Evolutionary conservation across 2,113 vertebrate species (phyloP), one percentile per base, ranked within the genome.

Genomic region (Laterallus jamaicensis): DNA sequence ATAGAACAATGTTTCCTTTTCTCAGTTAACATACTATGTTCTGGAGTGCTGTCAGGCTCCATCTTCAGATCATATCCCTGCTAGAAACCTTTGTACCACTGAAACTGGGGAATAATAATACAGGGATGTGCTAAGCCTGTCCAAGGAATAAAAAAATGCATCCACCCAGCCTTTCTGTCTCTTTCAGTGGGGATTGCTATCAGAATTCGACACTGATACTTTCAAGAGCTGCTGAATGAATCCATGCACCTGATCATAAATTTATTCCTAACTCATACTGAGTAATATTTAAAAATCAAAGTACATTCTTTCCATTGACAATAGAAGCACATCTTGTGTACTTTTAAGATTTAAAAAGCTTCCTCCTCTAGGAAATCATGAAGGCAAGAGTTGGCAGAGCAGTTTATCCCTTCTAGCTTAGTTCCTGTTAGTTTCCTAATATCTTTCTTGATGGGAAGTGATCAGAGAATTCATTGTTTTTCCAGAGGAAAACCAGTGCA

Each of bases 1-100:
- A 91, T 32, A 79, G 84, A 89, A 79, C 87, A 89, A 94, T 62
- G 28, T 66, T 94, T 77, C 62, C 35, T 90, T 92, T 69, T 87
- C 15, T 80, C 71, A 59, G 55, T n/a, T 76, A 81, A 71, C 39
- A 21, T 79, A 59, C 52, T 73, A 74, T 54, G 32, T 86, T 86
- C 84, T 68, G 55, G 68, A 68, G 69, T 58, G 70, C 39, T 93
- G 60, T 93, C 52, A 83, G 50, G 32, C 29, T 73, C 28, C 44
- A 4, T 76, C 69, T 75, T 81, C 77, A 80, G 75, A 14, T 62
- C 68, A 12, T 12, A 88, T 83, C 49, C 49, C 52, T 47, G 22
- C 44, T 86, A 63, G 66, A 91, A 89, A 75, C 14, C 56, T 80
- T 66, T 69, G 26, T 67, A 56, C 11, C 6, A 7, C 49, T 71